Base-by-base conservation (phyloP, 2,888 invertebrate genomes). In the Hofmannophila pseudospretella region DNA sequence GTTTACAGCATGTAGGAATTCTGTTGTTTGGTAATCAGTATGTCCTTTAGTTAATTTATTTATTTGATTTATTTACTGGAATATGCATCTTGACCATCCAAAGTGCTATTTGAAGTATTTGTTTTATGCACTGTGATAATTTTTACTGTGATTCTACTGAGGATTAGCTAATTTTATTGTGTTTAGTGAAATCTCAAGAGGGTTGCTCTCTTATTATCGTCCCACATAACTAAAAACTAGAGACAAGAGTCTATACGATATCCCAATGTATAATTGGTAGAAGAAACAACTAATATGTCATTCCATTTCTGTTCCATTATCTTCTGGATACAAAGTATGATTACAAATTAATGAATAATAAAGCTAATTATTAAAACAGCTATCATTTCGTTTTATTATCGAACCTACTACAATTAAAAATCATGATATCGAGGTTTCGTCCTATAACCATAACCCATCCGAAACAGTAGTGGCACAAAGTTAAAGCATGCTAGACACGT, bases 81-180 rank as follows among this genome's bases (percentile, higher is more conserved):
- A 23, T 40, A 49, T 47, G 44, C 49, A 52, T 52, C 49, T 51
- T 45, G 20, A 50, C 46, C 51, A 52, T 51, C 36, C 37, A 52
- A 41, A 52, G 47, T 53, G 52, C 53, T 47, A 54, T 48, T 60
- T 49, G 55, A 56, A 44, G 43, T 66, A 51, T 51, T 51, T 67
- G 67, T 69, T 70, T n/a, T 64, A 78, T 79, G 64, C 67, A 75
- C 84, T 84, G 84, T 85, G 85, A 84, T 84, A 84, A 72, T 72
- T 77, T 64, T 65, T 60, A 54, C 55, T 72, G 67, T 72, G 66
- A 63, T 72, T 69, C 46, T 67, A 63, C 56, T 69, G 78, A 74
- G 75, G 74, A 72, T 79, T 75, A 66, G 41, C 37, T 37, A 34
- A 37, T 30, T 35, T 36, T 13, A 20, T 30, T 16, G 9, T 33